Evolutionary conservation across 2,113 vertebrate species (phyloP).

Genomic region (Istiophorus platypterus): DNA sequence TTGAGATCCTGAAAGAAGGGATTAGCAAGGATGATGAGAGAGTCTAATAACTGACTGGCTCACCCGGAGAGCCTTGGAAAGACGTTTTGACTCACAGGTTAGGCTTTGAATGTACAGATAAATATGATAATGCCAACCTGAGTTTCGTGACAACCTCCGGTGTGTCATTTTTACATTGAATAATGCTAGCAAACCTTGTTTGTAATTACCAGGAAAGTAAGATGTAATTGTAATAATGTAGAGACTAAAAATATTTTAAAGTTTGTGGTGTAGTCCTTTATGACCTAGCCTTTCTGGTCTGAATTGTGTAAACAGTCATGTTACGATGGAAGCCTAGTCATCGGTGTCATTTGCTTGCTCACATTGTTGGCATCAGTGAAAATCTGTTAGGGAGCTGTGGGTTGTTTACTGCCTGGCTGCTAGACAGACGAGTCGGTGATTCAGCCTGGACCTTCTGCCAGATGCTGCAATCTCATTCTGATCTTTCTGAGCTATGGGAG

Average conservation of each 20-base stretch:
- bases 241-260: slow-evolving; percentile 9
- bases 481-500: slow-evolving; percentile 26
- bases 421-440: slow-evolving; percentile 58
- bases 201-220: not conserved
- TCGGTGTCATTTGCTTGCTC: slow-evolving; percentile 36
- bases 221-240: not conserved
- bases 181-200: not conserved
- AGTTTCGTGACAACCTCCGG: not conserved
- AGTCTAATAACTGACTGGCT: slow-evolving; percentile 35
- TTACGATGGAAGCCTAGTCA: slow-evolving; percentile 7
- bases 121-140: not conserved
- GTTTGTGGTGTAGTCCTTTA: no score
- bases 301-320: slow-evolving; percentile 29
- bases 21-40: slow-evolving; percentile 66
- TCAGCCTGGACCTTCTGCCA: slow-evolving; percentile 59
- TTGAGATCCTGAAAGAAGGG: slow-evolving; percentile 57
- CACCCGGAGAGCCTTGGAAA: slow-evolving; percentile 49
- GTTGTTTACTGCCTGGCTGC: slow-evolving; percentile 63
- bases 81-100: slow-evolving; percentile 27
- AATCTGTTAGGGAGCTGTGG: slow-evolving; percentile 39
- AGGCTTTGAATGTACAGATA: not conserved
- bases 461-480: slow-evolving; percentile 50
- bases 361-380: slow-evolving; percentile 51
- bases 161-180: not conserved
- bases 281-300: slow-evolving; percentile 10